These are phyloP conservation scores for Micromussa lordhowensis DNA, from an alignment of 92 coral and sea anemone genomes.

Conservation along the genomic window DNA sequence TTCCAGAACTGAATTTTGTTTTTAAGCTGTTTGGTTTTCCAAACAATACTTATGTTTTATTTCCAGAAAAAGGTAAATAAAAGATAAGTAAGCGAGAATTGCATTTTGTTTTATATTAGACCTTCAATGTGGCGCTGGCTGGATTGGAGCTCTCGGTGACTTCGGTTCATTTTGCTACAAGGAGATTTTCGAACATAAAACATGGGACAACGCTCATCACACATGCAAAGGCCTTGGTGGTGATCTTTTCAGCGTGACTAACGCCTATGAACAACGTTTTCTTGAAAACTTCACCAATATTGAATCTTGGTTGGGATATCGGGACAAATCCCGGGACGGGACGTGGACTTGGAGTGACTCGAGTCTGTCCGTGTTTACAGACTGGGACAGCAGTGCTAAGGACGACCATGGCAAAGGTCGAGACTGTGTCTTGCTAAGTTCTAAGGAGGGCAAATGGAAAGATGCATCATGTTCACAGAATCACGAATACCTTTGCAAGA, in stretches of 20 bases:
- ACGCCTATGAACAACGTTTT: constrained; percentile 97
- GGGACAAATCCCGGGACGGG: constrained; percentile 94
- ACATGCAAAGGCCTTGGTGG: constrained; percentile 84
- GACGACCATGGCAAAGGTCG: constrained; percentile 82
- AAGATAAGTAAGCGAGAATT: not conserved
- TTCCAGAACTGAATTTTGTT: too few relatives aligned
- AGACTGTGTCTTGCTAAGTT: constrained; percentile 93
- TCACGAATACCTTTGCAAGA: constrained; percentile 91
- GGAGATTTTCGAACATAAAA: constrained; percentile 71
- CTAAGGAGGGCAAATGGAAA: constrained; percentile 97
- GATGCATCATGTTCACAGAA: constrained; percentile 90
- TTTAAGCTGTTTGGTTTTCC: too few relatives aligned
- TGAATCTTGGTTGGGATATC: constrained; percentile 91
- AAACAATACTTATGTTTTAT: too few relatives aligned
- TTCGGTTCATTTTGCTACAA: constrained; percentile 96
- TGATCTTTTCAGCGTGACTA: constrained; percentile 93
- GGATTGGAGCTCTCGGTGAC: constrained; percentile 97
- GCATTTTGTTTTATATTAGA: constrained; percentile 46
- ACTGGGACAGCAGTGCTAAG: constrained; percentile 97
- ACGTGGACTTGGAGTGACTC: constrained; percentile 99
- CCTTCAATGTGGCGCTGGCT: constrained; percentile 93
- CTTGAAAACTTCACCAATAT: constrained; percentile 85
- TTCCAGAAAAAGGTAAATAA: too few relatives aligned
- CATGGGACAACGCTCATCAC: constrained; percentile 88
- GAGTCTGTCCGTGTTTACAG: constrained; percentile 85